Conservation (phyloP, 2,797 vertebrate genomes). For the Melanotaenia nigrans region DNA sequence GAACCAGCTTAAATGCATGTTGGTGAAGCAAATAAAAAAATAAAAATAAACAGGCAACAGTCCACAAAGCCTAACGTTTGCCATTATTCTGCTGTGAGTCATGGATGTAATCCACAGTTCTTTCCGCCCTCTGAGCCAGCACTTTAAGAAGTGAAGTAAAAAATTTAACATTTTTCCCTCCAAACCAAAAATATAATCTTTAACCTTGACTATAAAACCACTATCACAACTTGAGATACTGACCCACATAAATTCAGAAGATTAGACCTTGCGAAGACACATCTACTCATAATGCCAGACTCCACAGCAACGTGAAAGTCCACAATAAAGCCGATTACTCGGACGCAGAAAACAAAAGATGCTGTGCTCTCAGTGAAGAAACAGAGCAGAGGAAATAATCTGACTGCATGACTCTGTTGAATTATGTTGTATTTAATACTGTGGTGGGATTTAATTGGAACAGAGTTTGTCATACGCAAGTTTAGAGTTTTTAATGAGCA, state of each 20-base stretch:
- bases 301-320: slow-evolving; percentile 36
- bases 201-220: slow-evolving; percentile 41
- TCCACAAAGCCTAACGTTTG: slow-evolving; percentile 63
- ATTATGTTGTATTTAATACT: background rate
- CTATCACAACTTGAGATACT: slow-evolving; percentile 51
- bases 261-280: slow-evolving; percentile 44
- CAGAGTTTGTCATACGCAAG: background rate
- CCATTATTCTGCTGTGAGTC: slow-evolving; percentile 58
- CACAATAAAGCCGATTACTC: slow-evolving; percentile 60
- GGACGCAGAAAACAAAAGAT: slow-evolving; percentile 48
- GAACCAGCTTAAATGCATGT: slow-evolving; percentile 39
- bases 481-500: background rate
- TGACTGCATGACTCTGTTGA: background rate
- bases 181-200: slow-evolving; percentile 42
- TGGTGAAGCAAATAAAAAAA: slow-evolving; percentile 27
- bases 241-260: slow-evolving; percentile 43
- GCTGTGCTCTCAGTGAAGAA: slow-evolving; percentile 9
- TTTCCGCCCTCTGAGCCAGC: slow-evolving; percentile 15
- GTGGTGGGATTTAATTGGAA: background rate
- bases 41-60: slow-evolving; percentile 37
- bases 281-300: slow-evolving; percentile 39
- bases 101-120: slow-evolving; percentile 77
- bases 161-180: slow-evolving; percentile 39
- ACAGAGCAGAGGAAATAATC: slow-evolving; percentile 2
- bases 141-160: slow-evolving; percentile 49